These are phyloP conservation scores for Dendrolimus kikuchii DNA, from an alignment of 1,140 invertebrate species.

Conservation along the genomic window DNA sequence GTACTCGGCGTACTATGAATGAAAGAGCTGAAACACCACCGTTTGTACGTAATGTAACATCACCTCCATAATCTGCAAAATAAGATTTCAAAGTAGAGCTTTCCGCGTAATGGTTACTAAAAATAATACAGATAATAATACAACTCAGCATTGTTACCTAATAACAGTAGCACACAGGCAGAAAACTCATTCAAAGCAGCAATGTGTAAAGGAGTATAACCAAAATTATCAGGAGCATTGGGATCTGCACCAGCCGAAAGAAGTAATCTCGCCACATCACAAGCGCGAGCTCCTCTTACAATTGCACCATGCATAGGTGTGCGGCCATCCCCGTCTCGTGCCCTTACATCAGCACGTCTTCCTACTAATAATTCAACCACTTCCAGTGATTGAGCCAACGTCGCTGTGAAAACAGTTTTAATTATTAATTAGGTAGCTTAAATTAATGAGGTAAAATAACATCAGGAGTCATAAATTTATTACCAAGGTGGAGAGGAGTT, in stretches of 20 bases:
- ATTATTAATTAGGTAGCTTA: neutral
- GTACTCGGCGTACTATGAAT: constrained; percentile 85
- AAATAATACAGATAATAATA: too few species aligned
- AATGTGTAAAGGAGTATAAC: constrained; percentile 86
- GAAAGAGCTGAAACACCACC: constrained; percentile 85
- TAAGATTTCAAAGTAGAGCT: neutral
- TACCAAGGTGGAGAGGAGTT: constrained; percentile 82
- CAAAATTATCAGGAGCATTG: constrained; percentile 84
- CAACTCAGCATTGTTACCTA: constrained; percentile 61
- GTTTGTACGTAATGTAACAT: constrained; percentile 85
- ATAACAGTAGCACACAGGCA: constrained; percentile 80
- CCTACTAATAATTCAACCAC: constrained; percentile 79
- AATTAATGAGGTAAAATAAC: neutral
- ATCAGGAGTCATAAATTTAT: neutral
- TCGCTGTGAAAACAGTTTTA: constrained; percentile 65
- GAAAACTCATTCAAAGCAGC: constrained; percentile 89
- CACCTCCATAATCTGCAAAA: constrained; percentile 79
- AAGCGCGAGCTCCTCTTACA: constrained; percentile 81
- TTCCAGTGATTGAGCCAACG: constrained; percentile 82
- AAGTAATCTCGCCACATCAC: constrained; percentile 79
- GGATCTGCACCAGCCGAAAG: constrained; percentile 81
- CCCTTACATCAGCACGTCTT: constrained; percentile 75
- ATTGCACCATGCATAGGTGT: constrained; percentile 86
- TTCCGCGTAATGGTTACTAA: neutral
- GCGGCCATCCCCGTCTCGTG: constrained; percentile 78